Evolutionary conservation across 2,888 invertebrate species (phyloP).

Genomic region (Pollenia angustigena): DNA sequence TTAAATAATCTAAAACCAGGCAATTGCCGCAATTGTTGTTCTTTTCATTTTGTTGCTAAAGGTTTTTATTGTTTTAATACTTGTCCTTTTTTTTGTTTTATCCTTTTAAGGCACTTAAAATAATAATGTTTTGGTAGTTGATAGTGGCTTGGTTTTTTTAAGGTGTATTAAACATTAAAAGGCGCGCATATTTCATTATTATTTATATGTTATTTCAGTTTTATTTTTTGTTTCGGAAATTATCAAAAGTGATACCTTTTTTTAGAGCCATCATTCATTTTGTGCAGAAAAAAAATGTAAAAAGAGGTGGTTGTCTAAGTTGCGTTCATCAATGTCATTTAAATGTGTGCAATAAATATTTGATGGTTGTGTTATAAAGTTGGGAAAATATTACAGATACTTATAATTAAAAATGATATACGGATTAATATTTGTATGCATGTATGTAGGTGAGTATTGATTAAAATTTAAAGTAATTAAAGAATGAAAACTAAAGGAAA

Average conservation of each 20-base stretch:
- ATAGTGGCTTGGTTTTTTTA: constrained; percentile 40
- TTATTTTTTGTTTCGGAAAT: constrained; percentile 46
- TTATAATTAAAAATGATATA: background rate
- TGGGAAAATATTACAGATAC: background rate
- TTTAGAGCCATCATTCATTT: constrained; percentile 73
- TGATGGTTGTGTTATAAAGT: background rate
- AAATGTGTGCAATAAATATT: background rate
- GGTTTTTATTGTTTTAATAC: constrained; percentile 69
- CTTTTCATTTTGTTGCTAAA: constrained; percentile 53
- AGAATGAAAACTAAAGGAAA: too few species aligned
- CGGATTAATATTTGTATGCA: too few species aligned
- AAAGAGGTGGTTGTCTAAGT: constrained; percentile 20
- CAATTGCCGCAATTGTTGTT: constrained; percentile 64
- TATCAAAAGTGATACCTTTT: constrained; percentile 74
- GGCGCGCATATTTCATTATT: constrained; percentile 67
- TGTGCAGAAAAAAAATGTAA: background rate
- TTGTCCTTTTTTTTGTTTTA: constrained; percentile 48
- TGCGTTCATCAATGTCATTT: constrained; percentile 62
- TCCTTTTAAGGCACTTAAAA: constrained; percentile 70
- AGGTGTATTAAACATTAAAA: constrained; percentile 68
- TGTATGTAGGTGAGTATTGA: too few species aligned
- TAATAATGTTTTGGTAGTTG: constrained; percentile 64
- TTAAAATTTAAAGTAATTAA: too few species aligned
- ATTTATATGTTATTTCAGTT: constrained; percentile 9
- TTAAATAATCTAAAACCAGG: constrained; percentile 48